A percentile compares a stretch with the other conserved stretches of the same genome.
phyloP scores from a whole-genome alignment of 53 echinoderm and acorn worm genomes.

The Pentamera pediparva region DNA sequence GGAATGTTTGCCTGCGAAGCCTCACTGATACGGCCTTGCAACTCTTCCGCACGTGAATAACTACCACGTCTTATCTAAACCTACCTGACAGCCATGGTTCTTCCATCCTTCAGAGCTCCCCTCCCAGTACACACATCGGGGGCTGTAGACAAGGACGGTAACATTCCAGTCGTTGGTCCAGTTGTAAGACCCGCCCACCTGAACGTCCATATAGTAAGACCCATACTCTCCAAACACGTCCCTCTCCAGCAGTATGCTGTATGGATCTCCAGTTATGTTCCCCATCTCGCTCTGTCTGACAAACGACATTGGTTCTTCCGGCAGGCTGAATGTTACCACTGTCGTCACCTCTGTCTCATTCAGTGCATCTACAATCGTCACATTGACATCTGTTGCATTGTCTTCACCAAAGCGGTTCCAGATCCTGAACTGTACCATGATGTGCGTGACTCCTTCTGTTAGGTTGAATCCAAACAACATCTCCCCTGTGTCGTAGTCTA shows the following conservation, averaged over 20 bases:
- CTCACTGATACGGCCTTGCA: too few relatives aligned
- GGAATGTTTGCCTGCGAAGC: too few relatives aligned
- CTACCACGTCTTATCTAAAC: too few relatives aligned
- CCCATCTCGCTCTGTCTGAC: constrained; percentile 39
- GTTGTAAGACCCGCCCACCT: constrained; percentile 9
- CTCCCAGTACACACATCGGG: constrained; percentile 79
- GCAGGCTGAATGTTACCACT: background rate
- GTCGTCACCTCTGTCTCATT: background rate
- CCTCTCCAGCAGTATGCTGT: constrained; percentile 42
- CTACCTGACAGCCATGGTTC: constrained; percentile 68
- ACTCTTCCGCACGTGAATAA: too few relatives aligned
- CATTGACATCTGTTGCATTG: background rate
- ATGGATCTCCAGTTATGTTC: constrained; percentile 39
- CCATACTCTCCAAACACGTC: constrained; percentile 20
- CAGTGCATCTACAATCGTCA: background rate
- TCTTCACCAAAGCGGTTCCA: background rate
- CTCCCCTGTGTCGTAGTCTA: background rate
- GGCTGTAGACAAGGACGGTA: constrained; percentile 46
- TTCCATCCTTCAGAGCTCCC: constrained; percentile 52
- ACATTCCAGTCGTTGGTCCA: constrained; percentile 14
- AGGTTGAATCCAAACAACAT: constrained; percentile 31
- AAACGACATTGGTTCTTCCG: background rate
- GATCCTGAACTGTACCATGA: background rate
- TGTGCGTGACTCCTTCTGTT: background rate
- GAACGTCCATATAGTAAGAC: constrained; percentile 38